Evolutionary conservation across 2,888 invertebrate species (phyloP), one percentile per base, ranked within the genome.

Genomic region (Priocnemis perturbator): DNA sequence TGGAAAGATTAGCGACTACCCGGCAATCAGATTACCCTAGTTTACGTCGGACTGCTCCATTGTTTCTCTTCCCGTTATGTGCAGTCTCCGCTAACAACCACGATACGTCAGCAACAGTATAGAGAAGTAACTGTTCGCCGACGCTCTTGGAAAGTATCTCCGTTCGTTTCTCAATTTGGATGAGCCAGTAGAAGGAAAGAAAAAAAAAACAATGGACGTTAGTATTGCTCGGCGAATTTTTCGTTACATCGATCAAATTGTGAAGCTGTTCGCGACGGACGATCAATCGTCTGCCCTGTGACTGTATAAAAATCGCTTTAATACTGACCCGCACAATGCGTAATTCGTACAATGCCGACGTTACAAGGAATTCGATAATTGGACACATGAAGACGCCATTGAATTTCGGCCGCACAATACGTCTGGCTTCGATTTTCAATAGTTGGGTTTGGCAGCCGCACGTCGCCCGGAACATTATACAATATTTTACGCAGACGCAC

Each of bases 391-490:
- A 78, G 76, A 69, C 61, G 61, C 77, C 63, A 76, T 82, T 78
- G 76, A 77, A 71, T 76, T 66, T 67, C 58, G 65, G 65, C 60
- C 53, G 67, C 73, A 79, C 81, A 73, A 78, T 81, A 64, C 74
- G 85, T 84, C 84, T 84, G 81, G 79, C 77, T 85, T 84, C 84
- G 84, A 84, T 84, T 84, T 82, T 84, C 84, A 83, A 84, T 84
- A 84, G 73, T 81, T 83, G 82, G 76, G 78, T 81, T 76, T 79
- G 84, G 79, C 78, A 79, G 77, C 19, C 50, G 50, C 7, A 4
- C 2, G 60, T 68, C 73, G 71, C 72, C 60, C 67, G 50, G 68
- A 64, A 52, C 52, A 50, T 64, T 62, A 73, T 60, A 73, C 74
- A 69, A 79, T 77, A 70, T 71, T 67, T 69, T 58, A 47, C 65